Percentiles rank a stretch among this genome's conserved stretches.
These are phyloP conservation scores for Lycocerus yunnanus DNA, from an alignment of 2,888 invertebrate species.

Conservation along the genomic window DNA sequence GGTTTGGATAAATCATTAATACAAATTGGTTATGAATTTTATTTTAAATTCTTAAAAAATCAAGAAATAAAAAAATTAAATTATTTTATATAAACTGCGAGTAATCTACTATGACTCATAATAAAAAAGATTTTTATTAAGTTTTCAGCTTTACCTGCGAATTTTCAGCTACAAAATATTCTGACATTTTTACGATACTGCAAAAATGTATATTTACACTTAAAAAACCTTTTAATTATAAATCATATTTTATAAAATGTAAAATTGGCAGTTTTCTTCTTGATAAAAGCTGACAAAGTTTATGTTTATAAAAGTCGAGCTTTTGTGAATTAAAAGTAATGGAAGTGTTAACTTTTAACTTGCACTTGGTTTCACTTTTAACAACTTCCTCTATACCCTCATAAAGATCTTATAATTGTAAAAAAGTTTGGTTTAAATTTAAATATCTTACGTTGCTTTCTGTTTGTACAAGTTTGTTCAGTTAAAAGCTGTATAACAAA, in stretches of 20 bases:
- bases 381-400: constrained; percentile 4
- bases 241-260: not conserved
- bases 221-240: not conserved
- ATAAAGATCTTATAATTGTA: constrained; percentile 5
- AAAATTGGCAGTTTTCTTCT: not conserved
- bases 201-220: not conserved
- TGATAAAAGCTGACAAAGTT: not conserved
- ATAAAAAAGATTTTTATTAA: not conserved
- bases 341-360: constrained; percentile 4
- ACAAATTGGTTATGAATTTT: not conserved
- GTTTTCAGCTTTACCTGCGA: not conserved
- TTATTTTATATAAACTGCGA: not conserved
- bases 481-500: constrained; percentile 14
- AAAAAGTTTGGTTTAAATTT: constrained; percentile 3
- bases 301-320: not conserved
- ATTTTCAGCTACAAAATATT: not conserved
- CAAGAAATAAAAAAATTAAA: not conserved
- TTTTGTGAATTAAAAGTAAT: constrained; percentile 1
- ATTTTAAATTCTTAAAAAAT: not conserved
- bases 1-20: not conserved
- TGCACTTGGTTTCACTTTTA: not conserved
- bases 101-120: not conserved
- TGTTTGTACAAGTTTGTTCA: constrained; percentile 5
- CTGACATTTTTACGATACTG: not conserved
- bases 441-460: constrained; percentile 1